These are phyloP conservation scores for Hybognathus amarus DNA, from an alignment of 2,797 vertebrate genomes.

Conservation along the genomic window DNA sequence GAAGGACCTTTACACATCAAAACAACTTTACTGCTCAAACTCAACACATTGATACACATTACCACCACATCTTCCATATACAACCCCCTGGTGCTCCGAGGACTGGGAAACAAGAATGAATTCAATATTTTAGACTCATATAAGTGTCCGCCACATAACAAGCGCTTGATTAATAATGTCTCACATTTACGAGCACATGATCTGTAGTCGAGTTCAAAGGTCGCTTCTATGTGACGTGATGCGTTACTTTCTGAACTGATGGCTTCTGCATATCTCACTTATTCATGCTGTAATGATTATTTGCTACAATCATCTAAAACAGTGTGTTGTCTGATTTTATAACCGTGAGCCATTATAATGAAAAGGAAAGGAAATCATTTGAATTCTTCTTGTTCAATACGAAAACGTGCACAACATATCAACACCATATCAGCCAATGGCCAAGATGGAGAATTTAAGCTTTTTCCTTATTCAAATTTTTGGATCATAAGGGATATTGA, in stretches of 20 bases:
- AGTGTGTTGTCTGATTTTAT: background rate
- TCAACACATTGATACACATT: background rate
- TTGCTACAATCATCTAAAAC: background rate
- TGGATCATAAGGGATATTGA: background rate
- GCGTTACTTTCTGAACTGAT: background rate
- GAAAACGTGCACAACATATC: background rate
- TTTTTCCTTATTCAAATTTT: background rate
- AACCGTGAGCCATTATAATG: background rate
- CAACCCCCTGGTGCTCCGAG: background rate
- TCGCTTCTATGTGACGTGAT: background rate
- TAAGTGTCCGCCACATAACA: background rate
- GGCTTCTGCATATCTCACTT: background rate
- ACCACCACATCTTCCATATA: background rate
- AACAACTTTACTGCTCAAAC: conserved; percentile 8
- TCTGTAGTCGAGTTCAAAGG: background rate
- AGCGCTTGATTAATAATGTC: conserved; percentile 24
- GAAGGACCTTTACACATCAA: background rate
- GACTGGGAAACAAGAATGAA: background rate
- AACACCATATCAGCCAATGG: background rate
- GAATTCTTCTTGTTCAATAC: background rate
- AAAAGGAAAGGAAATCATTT: background rate
- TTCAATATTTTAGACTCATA: background rate
- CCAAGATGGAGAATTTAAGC: background rate
- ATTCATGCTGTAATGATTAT: conserved; percentile 10
- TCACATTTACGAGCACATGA: background rate